A percentile compares a stretch with the other conserved stretches of the same genome.
phyloP scores from a whole-genome alignment of 2,888 invertebrate genomes.

The Coleophora deauratella region DNA sequence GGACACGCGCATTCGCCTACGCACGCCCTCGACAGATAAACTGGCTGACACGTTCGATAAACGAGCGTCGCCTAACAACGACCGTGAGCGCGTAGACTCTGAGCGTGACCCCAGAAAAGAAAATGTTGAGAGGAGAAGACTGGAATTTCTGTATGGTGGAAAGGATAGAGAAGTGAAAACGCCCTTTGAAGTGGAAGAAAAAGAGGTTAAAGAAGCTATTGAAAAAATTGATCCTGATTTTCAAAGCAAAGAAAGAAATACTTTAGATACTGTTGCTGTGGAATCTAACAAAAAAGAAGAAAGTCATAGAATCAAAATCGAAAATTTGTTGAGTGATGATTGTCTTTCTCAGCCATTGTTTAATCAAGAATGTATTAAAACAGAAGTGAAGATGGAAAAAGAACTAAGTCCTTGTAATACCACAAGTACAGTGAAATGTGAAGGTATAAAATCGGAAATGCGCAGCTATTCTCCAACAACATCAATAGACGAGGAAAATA shows the following conservation, averaged over 20 bases:
- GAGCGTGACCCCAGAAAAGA: conserved; percentile 36
- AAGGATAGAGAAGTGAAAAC: conserved; percentile 25
- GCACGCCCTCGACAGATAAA: conserved; percentile 49
- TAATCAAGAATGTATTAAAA: conserved; percentile 28
- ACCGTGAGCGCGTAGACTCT: conserved; percentile 28
- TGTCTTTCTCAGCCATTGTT: conserved; percentile 7
- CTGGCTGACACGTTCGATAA: conserved; percentile 24
- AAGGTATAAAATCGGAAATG: conserved; percentile 24
- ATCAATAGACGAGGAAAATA: conserved; percentile 23
- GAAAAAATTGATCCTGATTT: conserved; percentile 27
- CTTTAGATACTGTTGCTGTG: no score
- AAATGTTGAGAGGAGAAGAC: conserved; percentile 35
- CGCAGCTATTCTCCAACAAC: no score
- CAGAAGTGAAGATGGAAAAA: conserved; percentile 30
- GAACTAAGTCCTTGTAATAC: conserved; percentile 30
- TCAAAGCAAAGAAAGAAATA: conserved; percentile 23
- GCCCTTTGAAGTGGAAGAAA: conserved; percentile 24
- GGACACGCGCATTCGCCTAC: conserved; percentile 69
- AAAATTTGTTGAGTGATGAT: conserved; percentile 2
- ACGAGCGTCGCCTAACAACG: conserved; percentile 26
- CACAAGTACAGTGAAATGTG: conserved; percentile 28
- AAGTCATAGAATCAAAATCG: background rate
- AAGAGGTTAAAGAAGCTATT: conserved; percentile 22
- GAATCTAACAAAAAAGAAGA: conserved; percentile 19
- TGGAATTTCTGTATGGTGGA: conserved; percentile 18